phyloP scores from a whole-genome alignment of 2,888 invertebrate species.

The Nomada lathburiana region DNA sequence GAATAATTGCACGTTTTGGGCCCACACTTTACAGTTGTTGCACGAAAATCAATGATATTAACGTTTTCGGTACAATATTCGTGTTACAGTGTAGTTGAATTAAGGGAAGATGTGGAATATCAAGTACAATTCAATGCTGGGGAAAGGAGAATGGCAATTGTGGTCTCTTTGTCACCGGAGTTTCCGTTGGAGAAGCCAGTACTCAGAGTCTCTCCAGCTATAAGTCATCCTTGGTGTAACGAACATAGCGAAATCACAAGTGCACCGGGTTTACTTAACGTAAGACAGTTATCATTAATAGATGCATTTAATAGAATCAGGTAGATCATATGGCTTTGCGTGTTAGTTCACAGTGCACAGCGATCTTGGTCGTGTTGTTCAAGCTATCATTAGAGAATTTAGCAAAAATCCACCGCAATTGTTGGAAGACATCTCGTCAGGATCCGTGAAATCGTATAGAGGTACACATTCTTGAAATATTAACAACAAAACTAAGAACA shows the following conservation, averaged over 20 bases:
- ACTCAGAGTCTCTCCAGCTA: constrained; percentile 88
- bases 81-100: constrained; percentile 88
- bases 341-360: constrained; percentile 90
- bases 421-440: constrained; percentile 79
- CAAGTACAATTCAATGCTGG: constrained; percentile 89
- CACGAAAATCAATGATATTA: neutral
- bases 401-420: constrained; percentile 88
- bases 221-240: constrained; percentile 91
- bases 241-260: constrained; percentile 89
- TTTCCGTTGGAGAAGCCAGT: constrained; percentile 92
- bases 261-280: constrained; percentile 91
- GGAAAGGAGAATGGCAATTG: constrained; percentile 88
- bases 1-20: no score
- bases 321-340: neutral
- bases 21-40: no score
- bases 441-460: constrained; percentile 75
- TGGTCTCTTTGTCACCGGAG: constrained; percentile 88
- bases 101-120: constrained; percentile 90
- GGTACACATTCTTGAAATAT: constrained; percentile 69
- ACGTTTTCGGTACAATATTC: neutral
- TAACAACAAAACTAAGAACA: no score
- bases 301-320: neutral
- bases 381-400: constrained; percentile 92
- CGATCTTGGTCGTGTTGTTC: constrained; percentile 92
- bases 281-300: constrained; percentile 78